Conservation (phyloP, 2,888 invertebrate genomes). For the Steinernema scapterisci region DNA sequence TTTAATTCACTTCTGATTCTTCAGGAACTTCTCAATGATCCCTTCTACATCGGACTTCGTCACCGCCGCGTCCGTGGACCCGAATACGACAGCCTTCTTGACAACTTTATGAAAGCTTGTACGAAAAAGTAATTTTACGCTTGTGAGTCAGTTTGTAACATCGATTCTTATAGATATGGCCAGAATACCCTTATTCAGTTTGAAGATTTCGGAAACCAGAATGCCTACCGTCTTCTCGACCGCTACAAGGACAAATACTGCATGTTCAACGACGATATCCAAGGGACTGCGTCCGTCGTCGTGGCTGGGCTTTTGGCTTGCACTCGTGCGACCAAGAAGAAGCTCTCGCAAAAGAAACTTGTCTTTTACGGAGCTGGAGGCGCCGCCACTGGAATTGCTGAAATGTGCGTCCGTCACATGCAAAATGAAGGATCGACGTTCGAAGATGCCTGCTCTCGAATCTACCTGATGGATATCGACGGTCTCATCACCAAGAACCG, state of each 20-base stretch:
- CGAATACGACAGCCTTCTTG: conserved; percentile 88
- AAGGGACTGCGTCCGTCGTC: conserved; percentile 94
- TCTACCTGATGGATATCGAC: conserved; percentile 95
- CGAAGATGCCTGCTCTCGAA: conserved; percentile 79
- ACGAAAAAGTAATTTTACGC: conserved; percentile 69
- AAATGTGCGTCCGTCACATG: conserved; percentile 90
- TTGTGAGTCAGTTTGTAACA: neutral
- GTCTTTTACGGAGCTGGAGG: conserved; percentile 97
- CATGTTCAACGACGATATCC: conserved; percentile 98
- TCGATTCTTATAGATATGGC: conserved; percentile 69
- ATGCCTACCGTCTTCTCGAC: conserved; percentile 89
- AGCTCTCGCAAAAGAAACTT: conserved; percentile 82
- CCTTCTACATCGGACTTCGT: conserved; percentile 88
- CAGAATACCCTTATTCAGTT: conserved; percentile 76
- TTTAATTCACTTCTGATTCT: conserved; percentile 69
- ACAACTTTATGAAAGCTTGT: conserved; percentile 88
- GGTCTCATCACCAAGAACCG: conserved; percentile 83
- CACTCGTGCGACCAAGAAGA: conserved; percentile 81
- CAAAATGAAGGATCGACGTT: conserved; percentile 79
- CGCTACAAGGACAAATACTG: conserved; percentile 87
- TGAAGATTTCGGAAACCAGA: conserved; percentile 96
- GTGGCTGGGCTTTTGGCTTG: conserved; percentile 90
- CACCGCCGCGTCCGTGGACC: conserved; percentile 82
- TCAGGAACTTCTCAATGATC: conserved; percentile 81
- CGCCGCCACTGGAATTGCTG: conserved; percentile 91